Evolutionary conservation across 2,888 invertebrate genomes (phyloP), one percentile per base, ranked within the genome.

Genomic region (Lithodes maja): DNA sequence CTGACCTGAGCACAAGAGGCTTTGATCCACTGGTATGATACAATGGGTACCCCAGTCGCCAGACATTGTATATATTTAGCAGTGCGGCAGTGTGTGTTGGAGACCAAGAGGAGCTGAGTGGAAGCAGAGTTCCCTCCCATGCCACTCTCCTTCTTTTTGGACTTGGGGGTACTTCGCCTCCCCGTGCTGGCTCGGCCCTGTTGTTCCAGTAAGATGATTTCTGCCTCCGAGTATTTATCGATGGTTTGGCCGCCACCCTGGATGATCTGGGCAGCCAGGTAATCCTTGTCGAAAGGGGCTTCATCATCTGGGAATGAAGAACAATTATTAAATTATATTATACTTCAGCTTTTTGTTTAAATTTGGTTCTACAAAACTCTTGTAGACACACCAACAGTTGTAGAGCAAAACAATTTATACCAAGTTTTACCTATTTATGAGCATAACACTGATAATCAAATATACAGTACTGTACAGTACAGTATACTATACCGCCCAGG

Each of bases 41-140:
- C 91, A 12, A 91, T 88, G 61, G 91, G 91, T n/a, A 91, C 89
- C 49, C 91, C 91, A 17, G 90, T 86, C 2, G 90, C 88, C 77
- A 91, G 75, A 54, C 91, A 91, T 87, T 91, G 91, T 50, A 91
- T 91, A 75, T 86, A 91, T 55, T 90, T 91, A 82, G 90, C 85
- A 2, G 91, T 91, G 17, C 91, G 80, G 82, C 91, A 91, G 81
- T 83, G 82, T 1, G 81, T 84, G 86, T 91, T 90, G 52, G 90
- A 88, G 15, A 91, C 71, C 55, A 90, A 82, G 80, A 91, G 88
- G 15, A 91, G 61, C 15, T 80, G 80, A 50, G 68, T 78, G 17
- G 12, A 49, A 2, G 74, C 33, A 3, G 74, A 9, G 33, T 33
- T 33, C 33, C 33, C 33, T 33, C n/a, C 55, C 33, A 61, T 61